phyloP scores from a whole-genome alignment of 2,113 vertebrate genomes.

The Paedocypris sp. region DNA sequence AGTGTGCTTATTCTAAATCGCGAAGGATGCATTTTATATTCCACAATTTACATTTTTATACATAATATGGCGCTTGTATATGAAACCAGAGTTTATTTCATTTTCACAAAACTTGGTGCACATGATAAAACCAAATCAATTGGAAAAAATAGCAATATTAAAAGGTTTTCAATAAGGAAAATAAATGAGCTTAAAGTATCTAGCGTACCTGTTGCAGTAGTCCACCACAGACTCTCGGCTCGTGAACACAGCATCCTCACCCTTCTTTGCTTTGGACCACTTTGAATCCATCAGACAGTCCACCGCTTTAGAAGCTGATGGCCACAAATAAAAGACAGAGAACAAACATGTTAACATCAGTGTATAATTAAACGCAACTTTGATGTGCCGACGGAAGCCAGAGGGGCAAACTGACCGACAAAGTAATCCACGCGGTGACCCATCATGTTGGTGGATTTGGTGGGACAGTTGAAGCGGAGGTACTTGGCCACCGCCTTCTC shows the following conservation, averaged over 20 bases:
- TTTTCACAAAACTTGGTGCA: too few species aligned
- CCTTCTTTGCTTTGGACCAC: conserved; percentile 95
- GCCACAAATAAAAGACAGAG: too few species aligned
- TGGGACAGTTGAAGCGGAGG: conserved; percentile 92
- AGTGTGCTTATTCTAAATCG: too few species aligned
- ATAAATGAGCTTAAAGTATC: neutral
- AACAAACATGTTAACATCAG: neutral
- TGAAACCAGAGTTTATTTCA: too few species aligned
- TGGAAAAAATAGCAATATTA: too few species aligned
- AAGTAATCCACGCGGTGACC: conserved; percentile 96
- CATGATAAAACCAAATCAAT: too few species aligned
- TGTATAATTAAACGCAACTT: neutral
- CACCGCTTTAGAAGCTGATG: conserved; percentile 88
- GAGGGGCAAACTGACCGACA: conserved; percentile 64
- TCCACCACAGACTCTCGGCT: conserved; percentile 88
- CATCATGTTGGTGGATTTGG: conserved; percentile 98
- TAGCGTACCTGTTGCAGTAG: conserved; percentile 86
- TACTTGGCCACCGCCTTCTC: conserved; percentile 97
- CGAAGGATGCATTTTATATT: too few species aligned
- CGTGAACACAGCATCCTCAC: conserved; percentile 90
- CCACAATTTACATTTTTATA: too few species aligned
- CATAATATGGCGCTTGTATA: too few species aligned
- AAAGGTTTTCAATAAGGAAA: neutral
- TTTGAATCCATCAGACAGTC: conserved; percentile 95
- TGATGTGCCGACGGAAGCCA: neutral